Conservation (phyloP, 1,140 invertebrate species). For the Ganaspis sp. region DNA sequence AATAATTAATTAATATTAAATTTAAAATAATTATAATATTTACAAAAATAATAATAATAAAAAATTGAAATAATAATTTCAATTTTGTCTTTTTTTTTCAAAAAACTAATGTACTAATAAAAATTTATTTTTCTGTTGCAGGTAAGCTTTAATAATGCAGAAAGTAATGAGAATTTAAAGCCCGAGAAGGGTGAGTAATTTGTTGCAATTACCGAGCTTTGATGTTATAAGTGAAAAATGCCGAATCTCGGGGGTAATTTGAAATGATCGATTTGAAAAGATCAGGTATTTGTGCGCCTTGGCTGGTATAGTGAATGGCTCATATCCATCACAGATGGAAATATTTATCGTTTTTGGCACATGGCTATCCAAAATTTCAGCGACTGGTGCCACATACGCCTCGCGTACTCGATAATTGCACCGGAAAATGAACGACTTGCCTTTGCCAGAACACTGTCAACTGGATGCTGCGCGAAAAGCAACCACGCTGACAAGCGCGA, state of each 20-base stretch:
- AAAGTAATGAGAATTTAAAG: not conserved
- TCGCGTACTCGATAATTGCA: slow-evolving; percentile 30
- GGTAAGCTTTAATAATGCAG: slow-evolving; percentile 6
- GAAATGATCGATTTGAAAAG: not conserved
- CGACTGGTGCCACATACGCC: slow-evolving; percentile 20
- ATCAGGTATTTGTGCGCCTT: not conserved
- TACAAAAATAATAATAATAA: too few species aligned
- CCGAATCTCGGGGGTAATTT: not conserved
- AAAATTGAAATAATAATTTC: too few species aligned
- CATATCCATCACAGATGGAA: not conserved
- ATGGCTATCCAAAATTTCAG: slow-evolving; percentile 27
- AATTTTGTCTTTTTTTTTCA: not conserved
- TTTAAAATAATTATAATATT: too few species aligned
- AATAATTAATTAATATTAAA: too few species aligned
- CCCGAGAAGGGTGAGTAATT: not conserved
- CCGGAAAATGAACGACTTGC: slow-evolving; percentile 29
- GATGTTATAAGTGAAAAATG: not conserved
- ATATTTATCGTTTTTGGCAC: slow-evolving; percentile 28
- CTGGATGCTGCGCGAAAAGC: slow-evolving; percentile 19
- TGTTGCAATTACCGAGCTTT: not conserved
- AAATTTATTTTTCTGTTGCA: slow-evolving; percentile 3
- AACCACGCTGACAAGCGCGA: slow-evolving; percentile 13
- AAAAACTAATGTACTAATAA: too few species aligned
- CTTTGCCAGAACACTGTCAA: slow-evolving; percentile 28
- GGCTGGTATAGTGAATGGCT: not conserved